Conservation (phyloP, 2,113 vertebrate genomes). For the Gymnarchus niloticus region DNA sequence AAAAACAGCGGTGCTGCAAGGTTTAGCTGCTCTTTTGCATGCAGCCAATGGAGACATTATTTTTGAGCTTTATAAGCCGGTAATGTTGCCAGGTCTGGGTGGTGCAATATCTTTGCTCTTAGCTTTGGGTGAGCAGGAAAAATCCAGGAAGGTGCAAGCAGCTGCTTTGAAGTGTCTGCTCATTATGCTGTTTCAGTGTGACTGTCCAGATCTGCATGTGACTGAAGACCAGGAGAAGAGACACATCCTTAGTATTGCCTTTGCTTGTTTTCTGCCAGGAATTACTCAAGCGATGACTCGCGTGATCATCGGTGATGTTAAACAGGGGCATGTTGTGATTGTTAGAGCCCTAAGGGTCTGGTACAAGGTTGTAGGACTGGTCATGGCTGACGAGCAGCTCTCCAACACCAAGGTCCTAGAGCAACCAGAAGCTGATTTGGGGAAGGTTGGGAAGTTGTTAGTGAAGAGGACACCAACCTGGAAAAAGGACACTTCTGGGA, state of each 20-base stretch:
- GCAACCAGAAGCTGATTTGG: conserved; percentile 41
- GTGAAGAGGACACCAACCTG: conserved; percentile 71
- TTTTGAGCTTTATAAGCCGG: conserved; percentile 69
- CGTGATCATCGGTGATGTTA: conserved; percentile 76
- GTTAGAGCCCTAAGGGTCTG: conserved; percentile 73
- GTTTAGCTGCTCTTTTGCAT: conserved; percentile 72
- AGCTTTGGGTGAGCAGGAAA: conserved; percentile 73
- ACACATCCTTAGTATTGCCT: conserved; percentile 58
- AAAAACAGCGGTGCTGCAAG: conserved; percentile 66
- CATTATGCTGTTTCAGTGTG: conserved; percentile 70
- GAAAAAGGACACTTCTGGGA: conserved; percentile 68
- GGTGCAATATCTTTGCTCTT: conserved; percentile 78
- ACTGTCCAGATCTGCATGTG: conserved; percentile 63
- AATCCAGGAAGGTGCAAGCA: conserved; percentile 68
- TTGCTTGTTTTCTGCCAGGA: conserved; percentile 90
- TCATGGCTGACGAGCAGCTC: conserved; percentile 80
- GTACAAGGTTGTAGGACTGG: conserved; percentile 59
- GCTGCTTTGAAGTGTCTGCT: conserved; percentile 75
- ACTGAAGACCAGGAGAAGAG: conserved; percentile 45
- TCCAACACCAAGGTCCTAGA: conserved; percentile 35
- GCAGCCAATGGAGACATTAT: conserved; percentile 70
- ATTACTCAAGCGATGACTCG: conserved; percentile 66
- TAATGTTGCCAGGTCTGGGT: conserved; percentile 75
- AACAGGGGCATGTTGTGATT: conserved; percentile 74
- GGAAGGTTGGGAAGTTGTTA: conserved; percentile 63